A percentile compares a stretch with the other conserved stretches of the same genome.
Evolutionary conservation across 2,888 invertebrate genomes (phyloP).

Genomic region (Periphyllus acericola): DNA sequence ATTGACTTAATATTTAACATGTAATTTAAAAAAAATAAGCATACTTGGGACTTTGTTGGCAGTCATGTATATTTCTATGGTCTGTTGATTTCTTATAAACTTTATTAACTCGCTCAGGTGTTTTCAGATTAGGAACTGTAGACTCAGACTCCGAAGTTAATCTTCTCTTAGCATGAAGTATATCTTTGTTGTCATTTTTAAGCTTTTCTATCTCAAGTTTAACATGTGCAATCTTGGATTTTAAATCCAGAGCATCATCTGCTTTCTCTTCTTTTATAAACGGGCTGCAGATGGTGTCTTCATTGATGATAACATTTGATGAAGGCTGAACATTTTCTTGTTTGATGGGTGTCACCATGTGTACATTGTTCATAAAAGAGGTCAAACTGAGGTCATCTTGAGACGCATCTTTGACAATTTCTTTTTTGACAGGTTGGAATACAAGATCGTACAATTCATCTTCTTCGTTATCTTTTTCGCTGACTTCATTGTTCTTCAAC

Average conservation of each 20-base stretch:
- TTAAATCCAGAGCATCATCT: neutral
- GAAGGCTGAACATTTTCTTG: slow-evolving; percentile 14
- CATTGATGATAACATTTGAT: neutral
- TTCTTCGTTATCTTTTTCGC: neutral
- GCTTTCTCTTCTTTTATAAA: slow-evolving; percentile 12
- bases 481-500: neutral
- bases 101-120: slow-evolving; percentile 49
- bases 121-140: neutral
- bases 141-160: slow-evolving; percentile 22
- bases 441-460: slow-evolving; percentile 44
- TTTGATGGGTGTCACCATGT: slow-evolving; percentile 64
- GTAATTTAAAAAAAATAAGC: neutral
- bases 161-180: slow-evolving; percentile 50
- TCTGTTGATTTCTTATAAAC: slow-evolving; percentile 7
- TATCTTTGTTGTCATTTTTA: neutral
- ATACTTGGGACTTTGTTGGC: slow-evolving; percentile 42
- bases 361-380: slow-evolving; percentile 64
- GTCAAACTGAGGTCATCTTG: slow-evolving; percentile 65
- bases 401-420: slow-evolving; percentile 58
- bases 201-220: neutral
- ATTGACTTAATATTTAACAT: neutral
- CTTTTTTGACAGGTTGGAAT: slow-evolving; percentile 50
- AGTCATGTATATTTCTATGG: slow-evolving; percentile 42
- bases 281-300: slow-evolving; percentile 41
- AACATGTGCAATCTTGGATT: neutral